Percentiles rank a stretch among this genome's conserved stretches.
These are phyloP conservation scores for Phrynocephalus vlangalii DNA, from an alignment of 2,797 vertebrate species.

Conservation along the genomic window DNA sequence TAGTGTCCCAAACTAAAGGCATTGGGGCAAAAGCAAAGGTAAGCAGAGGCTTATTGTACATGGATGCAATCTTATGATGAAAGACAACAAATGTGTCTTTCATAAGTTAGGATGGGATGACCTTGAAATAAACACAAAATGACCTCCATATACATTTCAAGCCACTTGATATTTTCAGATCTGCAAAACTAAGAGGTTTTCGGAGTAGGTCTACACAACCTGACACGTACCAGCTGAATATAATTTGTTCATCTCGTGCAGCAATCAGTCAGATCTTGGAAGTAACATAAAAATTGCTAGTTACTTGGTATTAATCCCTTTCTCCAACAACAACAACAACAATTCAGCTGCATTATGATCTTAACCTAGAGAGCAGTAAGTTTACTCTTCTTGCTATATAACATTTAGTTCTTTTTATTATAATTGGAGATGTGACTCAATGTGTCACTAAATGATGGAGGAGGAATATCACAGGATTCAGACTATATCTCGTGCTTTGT, in stretches of 20 bases:
- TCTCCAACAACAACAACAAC: too few species aligned
- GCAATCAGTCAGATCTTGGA: neutral
- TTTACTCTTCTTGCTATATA: neutral
- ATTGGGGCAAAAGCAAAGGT: conserved; percentile 91
- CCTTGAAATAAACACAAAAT: neutral
- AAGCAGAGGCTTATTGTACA: conserved; percentile 9
- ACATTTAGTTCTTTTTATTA: neutral
- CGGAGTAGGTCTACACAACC: neutral
- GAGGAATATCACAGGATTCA: neutral
- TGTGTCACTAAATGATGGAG: neutral
- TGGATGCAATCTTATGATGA: neutral
- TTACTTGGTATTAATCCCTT: too few species aligned
- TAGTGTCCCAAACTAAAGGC: conserved; percentile 88
- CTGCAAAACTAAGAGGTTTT: neutral
- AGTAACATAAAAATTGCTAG: neutral
- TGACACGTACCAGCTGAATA: neutral
- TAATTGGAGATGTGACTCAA: neutral
- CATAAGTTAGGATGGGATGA: neutral
- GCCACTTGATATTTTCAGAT: neutral
- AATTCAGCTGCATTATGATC: neutral
- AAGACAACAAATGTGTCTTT: neutral
- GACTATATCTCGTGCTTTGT: neutral
- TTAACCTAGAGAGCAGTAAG: neutral
- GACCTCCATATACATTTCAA: neutral
- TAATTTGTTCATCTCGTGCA: neutral